Evolutionary conservation across 2,888 invertebrate species (phyloP), one percentile per base, ranked within the genome.

Genomic region (Ashinkailepas kermadecensis): DNA sequence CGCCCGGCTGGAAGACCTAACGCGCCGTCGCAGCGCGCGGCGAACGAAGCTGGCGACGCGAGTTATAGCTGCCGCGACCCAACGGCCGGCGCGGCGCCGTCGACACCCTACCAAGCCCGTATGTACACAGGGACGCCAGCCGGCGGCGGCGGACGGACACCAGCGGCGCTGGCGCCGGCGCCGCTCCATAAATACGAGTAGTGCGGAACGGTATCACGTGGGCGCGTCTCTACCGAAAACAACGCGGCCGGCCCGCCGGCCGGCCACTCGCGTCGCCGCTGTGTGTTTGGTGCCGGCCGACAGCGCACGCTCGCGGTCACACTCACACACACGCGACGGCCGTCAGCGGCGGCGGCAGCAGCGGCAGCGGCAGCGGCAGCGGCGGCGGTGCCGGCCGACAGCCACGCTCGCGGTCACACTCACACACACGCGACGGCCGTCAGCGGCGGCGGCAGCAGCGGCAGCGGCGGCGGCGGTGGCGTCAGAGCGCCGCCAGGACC

Each of bases 1-100:
- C 59, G 59, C 54, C 56, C 10, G 74, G 18, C 74, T 74, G 74
- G 74, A 74, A 74, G 74, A 74, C 74, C 74, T 74, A 74, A 10
- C 74, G 56, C 74, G 74, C 56, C 56, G 8, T 23, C 12, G 74
- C 23, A 74, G 74, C 56, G 56, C 74, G 59, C 39, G 39, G 39
- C 39, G 39, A 39, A 39, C 39, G 39, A 39, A 39, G 39, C 39
- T 39, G 39, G 39, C 39, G 39, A 15, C 62, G 62, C 62, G 70
- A 67, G 70, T 39, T 39, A 39, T 39, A 13, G 15, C 39, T 39
- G 70, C 39, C 15, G 70, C 70, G 39, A 13, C 70, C 15, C 23
- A 3, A 39, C 70, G 39, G 39, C 12, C 70, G 25, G 70, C 39
- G 70, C 15, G 39, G 4, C 39, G 39, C 39, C 39, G 39, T 39